Percentiles rank a stretch among this genome's conserved stretches.
Evolutionary conservation across 1,140 invertebrate species (phyloP).

Genomic region (Anastrepha obliqua): DNA sequence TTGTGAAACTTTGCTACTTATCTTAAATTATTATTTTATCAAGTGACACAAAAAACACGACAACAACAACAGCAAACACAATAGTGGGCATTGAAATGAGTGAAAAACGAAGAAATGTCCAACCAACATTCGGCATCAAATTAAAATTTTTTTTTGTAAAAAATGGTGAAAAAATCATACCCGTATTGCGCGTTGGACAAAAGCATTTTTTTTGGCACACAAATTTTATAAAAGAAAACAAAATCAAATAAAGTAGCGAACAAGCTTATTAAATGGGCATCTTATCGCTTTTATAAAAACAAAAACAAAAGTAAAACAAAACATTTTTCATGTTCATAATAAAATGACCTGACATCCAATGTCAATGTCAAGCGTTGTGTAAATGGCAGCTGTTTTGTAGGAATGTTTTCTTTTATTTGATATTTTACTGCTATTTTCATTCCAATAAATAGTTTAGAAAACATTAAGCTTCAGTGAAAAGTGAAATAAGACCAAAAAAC

Average conservation of each 20-base stretch:
- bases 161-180: background rate
- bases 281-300: background rate
- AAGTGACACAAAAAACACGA: background rate
- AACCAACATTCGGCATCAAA: no score
- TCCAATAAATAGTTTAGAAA: no score
- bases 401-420: background rate
- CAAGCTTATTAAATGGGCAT: background rate
- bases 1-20: conserved; percentile 3
- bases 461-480: no score
- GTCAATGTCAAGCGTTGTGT: background rate
- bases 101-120: background rate
- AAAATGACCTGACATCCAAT: background rate
- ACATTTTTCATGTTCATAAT: background rate
- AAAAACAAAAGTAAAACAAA: no score
- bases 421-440: background rate
- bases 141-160: no score
- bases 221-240: background rate
- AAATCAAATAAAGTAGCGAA: background rate
- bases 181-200: background rate
- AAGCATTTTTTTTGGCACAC: background rate
- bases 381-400: background rate
- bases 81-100: background rate
- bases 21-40: conserved; percentile 42
- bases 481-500: no score
- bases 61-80: background rate